Conservation (phyloP, 2,113 vertebrate genomes). For the Poeciliopsis occidentalis region DNA sequence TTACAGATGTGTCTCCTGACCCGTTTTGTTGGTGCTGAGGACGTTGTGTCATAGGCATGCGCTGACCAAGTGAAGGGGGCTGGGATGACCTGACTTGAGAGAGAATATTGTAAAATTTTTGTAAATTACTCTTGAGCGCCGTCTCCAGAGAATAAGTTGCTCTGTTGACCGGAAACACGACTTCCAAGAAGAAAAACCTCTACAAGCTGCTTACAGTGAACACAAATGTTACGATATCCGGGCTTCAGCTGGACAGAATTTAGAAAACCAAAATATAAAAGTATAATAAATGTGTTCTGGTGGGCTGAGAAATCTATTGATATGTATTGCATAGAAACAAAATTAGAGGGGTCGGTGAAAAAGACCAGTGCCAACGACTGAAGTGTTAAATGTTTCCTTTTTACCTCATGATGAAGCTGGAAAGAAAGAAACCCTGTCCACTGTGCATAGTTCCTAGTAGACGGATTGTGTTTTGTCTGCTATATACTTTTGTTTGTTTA, state of each 20-base stretch:
- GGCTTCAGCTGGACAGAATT: constrained; percentile 48
- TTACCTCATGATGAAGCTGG: constrained; percentile 80
- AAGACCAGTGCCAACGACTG: constrained; percentile 86
- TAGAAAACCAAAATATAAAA: constrained; percentile 23
- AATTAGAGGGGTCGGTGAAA: constrained; percentile 6
- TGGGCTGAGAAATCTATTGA: constrained; percentile 17
- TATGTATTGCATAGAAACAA: constrained; percentile 16
- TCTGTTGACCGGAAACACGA: constrained; percentile 58
- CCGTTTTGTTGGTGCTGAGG: constrained; percentile 29
- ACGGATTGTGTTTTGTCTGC: constrained; percentile 82
- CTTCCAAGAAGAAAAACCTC: constrained; percentile 27
- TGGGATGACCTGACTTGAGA: constrained; percentile 1
- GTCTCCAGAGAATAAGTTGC: constrained; percentile 65
- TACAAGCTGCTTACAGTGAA: constrained; percentile 31
- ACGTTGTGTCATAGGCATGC: constrained; percentile 36
- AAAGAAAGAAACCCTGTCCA: constrained; percentile 81
- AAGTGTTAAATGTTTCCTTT: constrained; percentile 81
- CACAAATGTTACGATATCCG: constrained; percentile 35
- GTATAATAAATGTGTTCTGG: constrained; percentile 16
- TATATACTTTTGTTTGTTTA: constrained; percentile 87
- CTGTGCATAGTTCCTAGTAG: constrained; percentile 83
- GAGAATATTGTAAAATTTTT: constrained; percentile 53
- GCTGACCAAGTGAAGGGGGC: neutral
- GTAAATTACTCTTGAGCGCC: constrained; percentile 62
- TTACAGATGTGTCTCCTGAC: constrained; percentile 31